Conservation (phyloP, 2,888 invertebrate species). For the Abrostola tripartita region DNA sequence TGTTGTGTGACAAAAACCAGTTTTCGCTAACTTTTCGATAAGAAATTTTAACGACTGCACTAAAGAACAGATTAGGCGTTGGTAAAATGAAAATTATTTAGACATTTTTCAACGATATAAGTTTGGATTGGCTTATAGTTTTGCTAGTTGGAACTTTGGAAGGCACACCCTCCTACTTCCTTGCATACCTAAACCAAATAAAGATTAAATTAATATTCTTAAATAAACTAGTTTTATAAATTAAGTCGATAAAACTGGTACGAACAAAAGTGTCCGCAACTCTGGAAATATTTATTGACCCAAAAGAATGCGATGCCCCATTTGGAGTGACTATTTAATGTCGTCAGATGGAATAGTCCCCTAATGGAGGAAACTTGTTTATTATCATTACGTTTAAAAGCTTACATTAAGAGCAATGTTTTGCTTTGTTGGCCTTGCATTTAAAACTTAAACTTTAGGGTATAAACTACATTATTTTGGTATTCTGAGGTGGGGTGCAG, state of each 20-base stretch:
- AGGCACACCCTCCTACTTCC: no score
- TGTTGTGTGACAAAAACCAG: slow-evolving; percentile 29
- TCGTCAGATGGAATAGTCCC: slow-evolving; percentile 32
- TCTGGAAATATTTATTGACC: slow-evolving; percentile 33
- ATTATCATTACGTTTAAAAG: slow-evolving; percentile 42
- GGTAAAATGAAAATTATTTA: slow-evolving; percentile 19
- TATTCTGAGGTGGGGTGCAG: slow-evolving; percentile 21
- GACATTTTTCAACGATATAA: slow-evolving; percentile 2
- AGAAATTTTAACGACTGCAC: slow-evolving; percentile 28
- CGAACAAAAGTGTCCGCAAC: slow-evolving; percentile 17
- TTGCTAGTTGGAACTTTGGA: no score
- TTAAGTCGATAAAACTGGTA: slow-evolving; percentile 8
- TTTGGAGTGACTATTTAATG: slow-evolving; percentile 35
- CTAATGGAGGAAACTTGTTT: slow-evolving; percentile 48
- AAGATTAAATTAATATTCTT: not conserved
- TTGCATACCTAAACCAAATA: no score
- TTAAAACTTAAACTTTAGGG: slow-evolving; percentile 19
- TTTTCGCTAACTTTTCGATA: slow-evolving; percentile 39
- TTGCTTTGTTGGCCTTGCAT: slow-evolving; percentile 21
- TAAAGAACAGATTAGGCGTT: slow-evolving; percentile 18
- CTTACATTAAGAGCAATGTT: slow-evolving; percentile 29
- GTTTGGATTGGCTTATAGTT: not conserved
- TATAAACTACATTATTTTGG: slow-evolving; percentile 16
- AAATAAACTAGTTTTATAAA: not conserved
- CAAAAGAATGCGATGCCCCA: slow-evolving; percentile 41